These are phyloP conservation scores for Galleria mellonella DNA, from an alignment of 1,140 invertebrate species.

Conservation along the genomic window DNA sequence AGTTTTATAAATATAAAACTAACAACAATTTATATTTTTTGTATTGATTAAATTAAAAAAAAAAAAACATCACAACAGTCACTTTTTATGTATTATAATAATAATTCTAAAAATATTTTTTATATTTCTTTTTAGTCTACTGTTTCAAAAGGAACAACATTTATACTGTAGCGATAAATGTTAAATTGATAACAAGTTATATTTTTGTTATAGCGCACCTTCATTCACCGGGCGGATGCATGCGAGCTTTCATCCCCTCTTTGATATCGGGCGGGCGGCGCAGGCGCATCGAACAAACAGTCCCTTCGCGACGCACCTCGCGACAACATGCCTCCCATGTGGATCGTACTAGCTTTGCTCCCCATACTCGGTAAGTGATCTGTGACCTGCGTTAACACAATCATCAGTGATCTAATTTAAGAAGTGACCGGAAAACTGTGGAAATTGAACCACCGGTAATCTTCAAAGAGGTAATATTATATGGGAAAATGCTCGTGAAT, in stretches of 20 bases:
- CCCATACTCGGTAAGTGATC: conserved; percentile 61
- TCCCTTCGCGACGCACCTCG: conserved; percentile 50
- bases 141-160: not conserved
- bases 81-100: no score
- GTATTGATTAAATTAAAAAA: no score
- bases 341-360: conserved; percentile 59
- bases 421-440: conserved; percentile 1
- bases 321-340: conserved; percentile 64
- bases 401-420: conserved; percentile 3
- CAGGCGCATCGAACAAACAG: conserved; percentile 29
- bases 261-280: conserved; percentile 38
- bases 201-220: not conserved
- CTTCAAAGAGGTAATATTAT: no score
- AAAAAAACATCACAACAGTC: no score
- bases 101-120: no score
- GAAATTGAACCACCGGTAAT: no score
- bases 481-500: not conserved
- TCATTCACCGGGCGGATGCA: conserved; percentile 27
- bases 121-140: no score
- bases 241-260: conserved; percentile 50
- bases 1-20: no score
- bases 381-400: not conserved
- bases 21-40: no score
- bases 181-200: not conserved
- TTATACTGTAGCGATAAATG: not conserved